Percentiles rank a stretch among this genome's conserved stretches.
Evolutionary conservation across 2,888 invertebrate genomes (phyloP).

Genomic region (Microctonus brassicae): DNA sequence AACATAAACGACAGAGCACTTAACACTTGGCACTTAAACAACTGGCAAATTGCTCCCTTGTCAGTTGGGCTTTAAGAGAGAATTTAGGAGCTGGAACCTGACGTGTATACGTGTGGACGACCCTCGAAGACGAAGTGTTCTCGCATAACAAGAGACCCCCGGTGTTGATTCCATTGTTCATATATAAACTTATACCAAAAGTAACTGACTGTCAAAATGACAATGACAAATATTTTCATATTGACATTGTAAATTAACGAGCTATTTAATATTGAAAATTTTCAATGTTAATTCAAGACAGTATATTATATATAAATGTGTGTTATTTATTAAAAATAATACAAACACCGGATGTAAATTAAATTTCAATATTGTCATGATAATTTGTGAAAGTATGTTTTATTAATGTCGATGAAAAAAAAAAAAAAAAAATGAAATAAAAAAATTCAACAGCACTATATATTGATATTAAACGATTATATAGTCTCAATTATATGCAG

Average conservation of each 20-base stretch:
- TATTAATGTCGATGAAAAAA: too few relatives aligned
- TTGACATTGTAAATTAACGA: conserved; percentile 18
- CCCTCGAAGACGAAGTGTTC: conserved; percentile 36
- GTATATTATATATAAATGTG: too few relatives aligned
- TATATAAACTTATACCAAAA: conserved; percentile 12
- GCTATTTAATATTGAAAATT: neutral
- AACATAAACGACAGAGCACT: conserved; percentile 69
- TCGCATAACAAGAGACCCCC: conserved; percentile 33
- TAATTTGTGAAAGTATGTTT: too few relatives aligned
- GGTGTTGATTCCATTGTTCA: neutral
- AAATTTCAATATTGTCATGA: too few relatives aligned
- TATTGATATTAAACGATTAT: neutral
- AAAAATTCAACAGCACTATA: too few relatives aligned
- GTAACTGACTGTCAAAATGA: neutral
- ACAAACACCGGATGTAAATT: neutral
- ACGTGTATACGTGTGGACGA: conserved; percentile 48
- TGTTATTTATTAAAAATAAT: too few relatives aligned
- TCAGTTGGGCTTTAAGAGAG: conserved; percentile 64
- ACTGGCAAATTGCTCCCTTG: conserved; percentile 70
- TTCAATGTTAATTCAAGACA: neutral
- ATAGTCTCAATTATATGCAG: conserved; percentile 27
- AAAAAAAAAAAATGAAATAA: too few relatives aligned
- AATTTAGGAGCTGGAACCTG: conserved; percentile 62
- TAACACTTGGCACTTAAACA: conserved; percentile 70
- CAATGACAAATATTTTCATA: conserved; percentile 23